Evolutionary conservation across 2,113 vertebrate genomes (phyloP).

Genomic region (Centropus unirufus): DNA sequence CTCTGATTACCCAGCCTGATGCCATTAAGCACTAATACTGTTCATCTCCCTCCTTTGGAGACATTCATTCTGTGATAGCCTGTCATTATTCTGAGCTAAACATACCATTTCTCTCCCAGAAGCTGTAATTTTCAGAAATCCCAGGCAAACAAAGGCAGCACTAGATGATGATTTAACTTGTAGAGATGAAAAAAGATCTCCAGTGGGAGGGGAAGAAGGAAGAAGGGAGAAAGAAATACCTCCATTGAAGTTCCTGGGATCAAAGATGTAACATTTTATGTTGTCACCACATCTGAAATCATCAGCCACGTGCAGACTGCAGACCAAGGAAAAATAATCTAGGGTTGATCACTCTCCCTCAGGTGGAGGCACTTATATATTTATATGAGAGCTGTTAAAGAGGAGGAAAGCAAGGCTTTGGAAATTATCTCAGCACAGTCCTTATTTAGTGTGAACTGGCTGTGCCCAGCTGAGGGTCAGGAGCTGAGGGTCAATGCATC

Average conservation of each 20-base stretch:
- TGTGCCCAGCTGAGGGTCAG: not conserved
- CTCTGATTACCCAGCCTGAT: constrained; percentile 31
- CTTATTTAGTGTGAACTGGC: not conserved
- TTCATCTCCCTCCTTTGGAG: constrained; percentile 48
- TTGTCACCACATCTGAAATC: not conserved
- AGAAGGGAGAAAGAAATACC: not conserved
- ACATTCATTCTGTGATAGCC: not conserved
- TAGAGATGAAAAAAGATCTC: constrained; percentile 18
- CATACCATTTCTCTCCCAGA: constrained; percentile 57
- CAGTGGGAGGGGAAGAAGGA: not conserved
- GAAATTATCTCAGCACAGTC: not conserved
- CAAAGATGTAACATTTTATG: not conserved
- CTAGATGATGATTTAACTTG: constrained; percentile 16
- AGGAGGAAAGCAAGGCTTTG: not conserved
- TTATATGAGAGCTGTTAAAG: not conserved
- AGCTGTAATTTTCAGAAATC: constrained; percentile 57
- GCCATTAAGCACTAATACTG: constrained; percentile 28
- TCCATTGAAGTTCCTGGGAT: not conserved
- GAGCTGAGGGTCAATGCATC: not conserved
- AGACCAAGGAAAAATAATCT: not conserved
- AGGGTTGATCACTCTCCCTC: not conserved
- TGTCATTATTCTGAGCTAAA: constrained; percentile 59
- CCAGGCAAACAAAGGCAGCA: constrained; percentile 40
- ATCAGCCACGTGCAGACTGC: not conserved
- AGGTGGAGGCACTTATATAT: not conserved